Evolutionary conservation across 1,140 invertebrate species (phyloP).

Genomic region (Lasaia peninsularis): DNA sequence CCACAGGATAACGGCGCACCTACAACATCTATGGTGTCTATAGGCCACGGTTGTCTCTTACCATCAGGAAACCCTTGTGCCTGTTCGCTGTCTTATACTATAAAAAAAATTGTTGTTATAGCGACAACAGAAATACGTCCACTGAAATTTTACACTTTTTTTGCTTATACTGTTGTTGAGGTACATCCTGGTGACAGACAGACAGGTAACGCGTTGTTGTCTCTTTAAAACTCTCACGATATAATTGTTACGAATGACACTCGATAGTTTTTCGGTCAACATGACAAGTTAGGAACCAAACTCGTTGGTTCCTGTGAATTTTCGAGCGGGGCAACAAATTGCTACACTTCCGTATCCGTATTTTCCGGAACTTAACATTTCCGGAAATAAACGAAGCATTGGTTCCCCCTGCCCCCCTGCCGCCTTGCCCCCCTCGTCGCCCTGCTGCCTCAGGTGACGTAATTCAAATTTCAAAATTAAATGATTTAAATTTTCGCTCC

Average conservation of each 20-base stretch:
- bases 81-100: no score
- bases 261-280: constrained; percentile 14
- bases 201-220: no score
- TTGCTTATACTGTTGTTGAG: no score
- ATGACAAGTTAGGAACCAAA: constrained; percentile 22
- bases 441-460: not conserved
- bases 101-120: no score
- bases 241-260: not conserved
- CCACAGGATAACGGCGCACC: no score
- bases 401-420: no score
- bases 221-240: not conserved
- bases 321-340: constrained; percentile 49
- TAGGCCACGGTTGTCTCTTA: no score
- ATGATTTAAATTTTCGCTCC: not conserved
- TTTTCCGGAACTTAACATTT: constrained; percentile 37
- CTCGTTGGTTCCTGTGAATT: constrained; percentile 45
- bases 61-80: no score
- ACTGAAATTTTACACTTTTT: no score
- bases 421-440: not conserved
- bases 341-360: constrained; percentile 18
- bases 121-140: no score
- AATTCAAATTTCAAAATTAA: constrained; percentile 8
- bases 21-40: no score
- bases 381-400: constrained; percentile 46
- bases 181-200: no score